Conservation (phyloP, 1,140 invertebrate genomes). For the Drosophila elegans region DNA sequence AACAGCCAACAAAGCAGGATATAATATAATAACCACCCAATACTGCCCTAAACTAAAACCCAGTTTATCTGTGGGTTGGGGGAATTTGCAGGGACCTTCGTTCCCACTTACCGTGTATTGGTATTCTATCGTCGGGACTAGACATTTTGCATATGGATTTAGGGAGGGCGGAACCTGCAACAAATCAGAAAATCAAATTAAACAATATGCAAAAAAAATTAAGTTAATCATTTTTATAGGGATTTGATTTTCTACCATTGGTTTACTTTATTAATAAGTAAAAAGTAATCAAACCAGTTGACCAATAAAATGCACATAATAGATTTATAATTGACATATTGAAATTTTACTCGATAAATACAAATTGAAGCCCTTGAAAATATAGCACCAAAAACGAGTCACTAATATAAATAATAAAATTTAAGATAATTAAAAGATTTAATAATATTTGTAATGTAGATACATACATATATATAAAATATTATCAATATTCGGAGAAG, state of each 20-base stretch:
- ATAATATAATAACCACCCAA: slow-evolving; percentile 21
- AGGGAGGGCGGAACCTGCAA: slow-evolving; percentile 51
- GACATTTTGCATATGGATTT: slow-evolving; percentile 82
- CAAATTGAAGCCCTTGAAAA: no score
- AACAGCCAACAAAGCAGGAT: slow-evolving; percentile 5
- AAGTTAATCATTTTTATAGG: slow-evolving; percentile 24
- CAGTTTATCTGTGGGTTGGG: slow-evolving; percentile 15
- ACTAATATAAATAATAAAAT: no score
- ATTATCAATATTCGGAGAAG: no score
- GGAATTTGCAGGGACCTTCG: slow-evolving; percentile 30
- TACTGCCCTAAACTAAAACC: slow-evolving; percentile 23
- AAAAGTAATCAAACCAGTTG: not conserved
- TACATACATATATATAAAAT: no score
- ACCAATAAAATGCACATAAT: not conserved
- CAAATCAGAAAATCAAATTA: slow-evolving; percentile 56
- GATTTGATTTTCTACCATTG: slow-evolving; percentile 4
- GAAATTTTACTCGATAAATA: no score
- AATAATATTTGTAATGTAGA: no score
- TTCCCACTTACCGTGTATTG: slow-evolving; percentile 79
- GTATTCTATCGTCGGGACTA: slow-evolving; percentile 83
- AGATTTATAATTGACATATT: no score
- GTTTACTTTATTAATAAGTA: slow-evolving; percentile 3
- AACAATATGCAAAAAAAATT: slow-evolving; percentile 41
- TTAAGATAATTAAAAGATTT: no score
- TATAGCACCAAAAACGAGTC: no score